phyloP scores from a whole-genome alignment of 2,888 invertebrate species.

The Monochamus alternatus region DNA sequence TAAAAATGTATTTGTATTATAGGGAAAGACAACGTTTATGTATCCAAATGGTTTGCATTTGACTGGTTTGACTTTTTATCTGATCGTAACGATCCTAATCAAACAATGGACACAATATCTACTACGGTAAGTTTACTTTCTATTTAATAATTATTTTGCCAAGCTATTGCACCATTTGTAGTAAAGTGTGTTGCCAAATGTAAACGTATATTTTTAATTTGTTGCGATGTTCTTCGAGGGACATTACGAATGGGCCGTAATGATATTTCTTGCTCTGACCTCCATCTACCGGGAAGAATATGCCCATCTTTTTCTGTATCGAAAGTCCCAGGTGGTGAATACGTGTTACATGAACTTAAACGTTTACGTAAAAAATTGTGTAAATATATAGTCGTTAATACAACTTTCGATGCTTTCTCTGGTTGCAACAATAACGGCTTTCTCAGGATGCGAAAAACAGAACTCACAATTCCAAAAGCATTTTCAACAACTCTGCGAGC shows the following conservation, averaged over 20 bases:
- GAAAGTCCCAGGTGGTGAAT: slow-evolving; percentile 28
- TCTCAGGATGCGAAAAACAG: slow-evolving; percentile 43
- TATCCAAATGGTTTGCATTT: slow-evolving; percentile 10
- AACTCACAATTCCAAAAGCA: slow-evolving; percentile 16
- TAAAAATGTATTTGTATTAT: background rate
- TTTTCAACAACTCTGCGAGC: slow-evolving; percentile 45
- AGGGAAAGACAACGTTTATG: slow-evolving; percentile 1
- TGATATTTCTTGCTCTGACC: background rate
- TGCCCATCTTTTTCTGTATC: slow-evolving; percentile 3
- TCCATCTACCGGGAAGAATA: slow-evolving; percentile 7
- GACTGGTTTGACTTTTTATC: slow-evolving; percentile 11
- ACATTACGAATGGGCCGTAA: slow-evolving; percentile 1
- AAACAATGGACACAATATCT: background rate
- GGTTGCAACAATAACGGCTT: slow-evolving; percentile 49
- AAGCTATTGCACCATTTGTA: slow-evolving; percentile 10
- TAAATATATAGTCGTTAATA: slow-evolving; percentile 41
- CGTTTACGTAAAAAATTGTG: slow-evolving; percentile 38
- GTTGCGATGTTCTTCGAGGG: slow-evolving; percentile 9
- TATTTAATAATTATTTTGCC: slow-evolving; percentile 16
- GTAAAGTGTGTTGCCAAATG: slow-evolving; percentile 8
- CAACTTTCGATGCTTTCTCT: slow-evolving; percentile 40
- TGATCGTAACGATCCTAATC: background rate
- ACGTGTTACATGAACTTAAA: slow-evolving; percentile 8
- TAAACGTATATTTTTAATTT: slow-evolving; percentile 6
- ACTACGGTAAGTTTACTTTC: slow-evolving; percentile 1